Evolutionary conservation across 2,888 invertebrate genomes (phyloP), one percentile per base, ranked within the genome.

Genomic region (Prosopocoilus inquinatus): DNA sequence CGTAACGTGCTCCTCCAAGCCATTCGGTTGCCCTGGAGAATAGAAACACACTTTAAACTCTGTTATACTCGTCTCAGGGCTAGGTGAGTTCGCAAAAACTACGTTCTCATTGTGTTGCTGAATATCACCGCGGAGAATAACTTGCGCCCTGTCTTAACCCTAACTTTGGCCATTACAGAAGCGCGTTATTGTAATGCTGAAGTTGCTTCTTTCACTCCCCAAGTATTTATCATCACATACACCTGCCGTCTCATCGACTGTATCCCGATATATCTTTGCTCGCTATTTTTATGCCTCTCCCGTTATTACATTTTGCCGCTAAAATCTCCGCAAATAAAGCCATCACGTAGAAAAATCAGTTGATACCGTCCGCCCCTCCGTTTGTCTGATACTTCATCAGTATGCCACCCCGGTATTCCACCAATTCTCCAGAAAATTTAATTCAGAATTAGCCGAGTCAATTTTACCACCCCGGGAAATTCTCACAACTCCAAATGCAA

Each of bases 131-230:
- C 68, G 67, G 71, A 71, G 74, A 74, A 73, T 73, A 73, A 72
- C 70, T 69, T 70, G 69, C 65, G 67, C 71, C 68, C 70, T 67
- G 70, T 70, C 70, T 73, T 73, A 72, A 70, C 72, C 70, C 68
- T 67, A 75, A 75, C 74, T 75, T 75, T 74, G 63, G 66, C 74
- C 74, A 75, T 75, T 75, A 74, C 70, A 66, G 67, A 63, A 66
- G 65, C 67, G 66, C 70, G 70, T 72, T 73, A 72, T 72, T 72
- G 70, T 72, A 72, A 73, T 72, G 69, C 70, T 67, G 60, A 68
- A 71, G 69, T 69, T 68, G 68, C 71, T 71, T 73, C 71, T 73
- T 72, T 71, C 70, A 64, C 67, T 62, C 59, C 62, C 53, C 55
- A 63, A 64, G 65, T 70, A 72, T 74, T 73, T 72, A 74, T 74